Evolutionary conservation across 1,140 invertebrate genomes (phyloP).

Genomic region (Nixonia krombeini): DNA sequence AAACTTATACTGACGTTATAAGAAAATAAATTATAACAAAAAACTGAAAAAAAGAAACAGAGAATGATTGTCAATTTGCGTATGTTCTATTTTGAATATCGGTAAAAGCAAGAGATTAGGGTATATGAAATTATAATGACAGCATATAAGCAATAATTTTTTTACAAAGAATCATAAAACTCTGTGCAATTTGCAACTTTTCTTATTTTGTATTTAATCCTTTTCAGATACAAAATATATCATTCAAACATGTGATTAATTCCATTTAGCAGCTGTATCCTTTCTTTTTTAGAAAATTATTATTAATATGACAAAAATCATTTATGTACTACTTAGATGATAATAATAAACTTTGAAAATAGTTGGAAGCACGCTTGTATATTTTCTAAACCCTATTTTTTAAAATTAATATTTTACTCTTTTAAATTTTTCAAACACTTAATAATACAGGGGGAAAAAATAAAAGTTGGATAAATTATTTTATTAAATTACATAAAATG

Average conservation of each 20-base stretch:
- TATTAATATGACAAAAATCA: constrained; percentile 46
- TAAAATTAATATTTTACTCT: not conserved
- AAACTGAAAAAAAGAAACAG: not conserved
- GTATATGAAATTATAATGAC: constrained; percentile 1
- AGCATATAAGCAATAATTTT: constrained; percentile 3
- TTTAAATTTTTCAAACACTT: too few relatives aligned
- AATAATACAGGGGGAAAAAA: too few relatives aligned
- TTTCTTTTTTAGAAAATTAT: constrained; percentile 36
- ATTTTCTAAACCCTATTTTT: not conserved
- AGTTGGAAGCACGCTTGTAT: constrained; percentile 20
- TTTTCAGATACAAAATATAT: constrained; percentile 26
- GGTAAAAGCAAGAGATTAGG: not conserved
- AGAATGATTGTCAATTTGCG: not conserved
- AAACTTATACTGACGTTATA: not conserved
- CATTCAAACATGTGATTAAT: constrained; percentile 30
- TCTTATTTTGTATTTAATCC: constrained; percentile 23
- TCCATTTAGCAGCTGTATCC: constrained; percentile 32
- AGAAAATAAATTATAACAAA: not conserved
- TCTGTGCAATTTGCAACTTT: constrained; percentile 46
- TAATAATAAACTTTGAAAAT: constrained; percentile 49
- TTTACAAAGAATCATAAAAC: not conserved
- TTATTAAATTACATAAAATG: too few relatives aligned
- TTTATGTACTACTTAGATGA: constrained; percentile 49
- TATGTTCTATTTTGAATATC: constrained; percentile 1
- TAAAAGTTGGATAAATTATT: too few relatives aligned